Percentiles rank a stretch among this genome's conserved stretches.
These are phyloP conservation scores for Brachionus asplanchnoidis DNA, from an alignment of 1,140 invertebrate species.

Conservation along the genomic window DNA sequence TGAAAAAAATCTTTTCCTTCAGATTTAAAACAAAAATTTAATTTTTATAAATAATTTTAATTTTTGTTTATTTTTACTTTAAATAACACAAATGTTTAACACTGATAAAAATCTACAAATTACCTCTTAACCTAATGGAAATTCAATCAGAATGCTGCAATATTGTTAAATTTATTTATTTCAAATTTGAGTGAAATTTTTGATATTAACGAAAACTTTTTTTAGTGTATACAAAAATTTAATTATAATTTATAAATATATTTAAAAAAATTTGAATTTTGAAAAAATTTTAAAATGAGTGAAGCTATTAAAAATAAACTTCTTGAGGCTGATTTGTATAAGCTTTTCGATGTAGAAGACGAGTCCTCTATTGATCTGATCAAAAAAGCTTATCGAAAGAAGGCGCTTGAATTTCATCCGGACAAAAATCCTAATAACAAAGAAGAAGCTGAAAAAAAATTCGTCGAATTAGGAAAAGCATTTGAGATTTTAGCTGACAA, in stretches of 20 bases:
- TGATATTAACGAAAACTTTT: neutral
- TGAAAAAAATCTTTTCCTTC: too few relatives aligned
- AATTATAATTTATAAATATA: too few relatives aligned
- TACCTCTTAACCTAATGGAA: neutral
- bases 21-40: too few relatives aligned
- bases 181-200: neutral
- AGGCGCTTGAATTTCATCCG: constrained; percentile 96
- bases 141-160: neutral
- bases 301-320: constrained; percentile 24
- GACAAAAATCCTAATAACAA: constrained; percentile 88
- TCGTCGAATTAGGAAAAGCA: constrained; percentile 28
- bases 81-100: too few relatives aligned
- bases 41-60: too few relatives aligned
- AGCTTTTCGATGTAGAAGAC: constrained; percentile 26
- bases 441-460: constrained; percentile 34
- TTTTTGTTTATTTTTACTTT: too few relatives aligned
- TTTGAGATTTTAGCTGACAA: constrained; percentile 41
- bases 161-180: neutral
- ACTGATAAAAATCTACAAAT: too few relatives aligned
- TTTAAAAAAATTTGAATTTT: too few relatives aligned
- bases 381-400: constrained; percentile 68
- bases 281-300: constrained; percentile 2
- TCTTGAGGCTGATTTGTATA: constrained; percentile 25
- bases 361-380: constrained; percentile 67
- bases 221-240: too few relatives aligned